phyloP scores from a whole-genome alignment of 2,888 invertebrate species.

The Euspilapteryx auroguttella region DNA sequence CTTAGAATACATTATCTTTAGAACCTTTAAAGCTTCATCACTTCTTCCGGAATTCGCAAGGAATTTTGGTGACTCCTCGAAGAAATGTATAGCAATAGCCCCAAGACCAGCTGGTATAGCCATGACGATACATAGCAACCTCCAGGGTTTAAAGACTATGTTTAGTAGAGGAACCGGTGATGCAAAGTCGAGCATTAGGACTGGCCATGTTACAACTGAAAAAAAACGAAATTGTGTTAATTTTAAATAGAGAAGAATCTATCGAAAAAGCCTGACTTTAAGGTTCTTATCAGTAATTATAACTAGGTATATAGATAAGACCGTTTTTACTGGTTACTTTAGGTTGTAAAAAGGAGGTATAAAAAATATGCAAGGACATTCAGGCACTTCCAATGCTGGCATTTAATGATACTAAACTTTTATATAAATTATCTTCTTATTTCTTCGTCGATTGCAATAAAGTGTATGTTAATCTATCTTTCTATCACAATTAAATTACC shows the following conservation, averaged over 20 bases:
- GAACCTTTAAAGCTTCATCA: slow-evolving; percentile 59
- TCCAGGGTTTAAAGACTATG: slow-evolving; percentile 71
- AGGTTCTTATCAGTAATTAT: too few species aligned
- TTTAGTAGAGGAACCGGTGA: slow-evolving; percentile 36
- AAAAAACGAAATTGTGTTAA: too few species aligned
- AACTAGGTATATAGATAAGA: too few species aligned
- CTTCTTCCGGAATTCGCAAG: slow-evolving; percentile 64
- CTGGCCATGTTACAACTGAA: slow-evolving; percentile 67
- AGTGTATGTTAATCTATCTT: too few species aligned
- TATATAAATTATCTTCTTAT: too few species aligned
- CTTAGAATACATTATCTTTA: slow-evolving; percentile 30
- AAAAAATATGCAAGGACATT: too few species aligned
- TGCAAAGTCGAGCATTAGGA: slow-evolving; percentile 59
- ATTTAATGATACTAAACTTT: too few species aligned
- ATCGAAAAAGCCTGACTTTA: background rate
- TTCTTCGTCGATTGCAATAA: too few species aligned
- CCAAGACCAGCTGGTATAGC: slow-evolving; percentile 50
- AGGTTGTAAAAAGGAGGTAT: too few species aligned
- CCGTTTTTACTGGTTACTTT: too few species aligned
- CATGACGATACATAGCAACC: slow-evolving; percentile 64
- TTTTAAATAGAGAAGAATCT: slow-evolving; percentile 7
- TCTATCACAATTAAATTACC: too few species aligned
- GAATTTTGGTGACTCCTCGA: slow-evolving; percentile 82
- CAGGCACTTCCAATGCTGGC: too few species aligned
- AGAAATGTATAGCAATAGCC: slow-evolving; percentile 55